A percentile compares a stretch with the other conserved stretches of the same genome.
Evolutionary conservation across 2,113 vertebrate genomes (phyloP).

Genomic region (Charadrius vociferus): DNA sequence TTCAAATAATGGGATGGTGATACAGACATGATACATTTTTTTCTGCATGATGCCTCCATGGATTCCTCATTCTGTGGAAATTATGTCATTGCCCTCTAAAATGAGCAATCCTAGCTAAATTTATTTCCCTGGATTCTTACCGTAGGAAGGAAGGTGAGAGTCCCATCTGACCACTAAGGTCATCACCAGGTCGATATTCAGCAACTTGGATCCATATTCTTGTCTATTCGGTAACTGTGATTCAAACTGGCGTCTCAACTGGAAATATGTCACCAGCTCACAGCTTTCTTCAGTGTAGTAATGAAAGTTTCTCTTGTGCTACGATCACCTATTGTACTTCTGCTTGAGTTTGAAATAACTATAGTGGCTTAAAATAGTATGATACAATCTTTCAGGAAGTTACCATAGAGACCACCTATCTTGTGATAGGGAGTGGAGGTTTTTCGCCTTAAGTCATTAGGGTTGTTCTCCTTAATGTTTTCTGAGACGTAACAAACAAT

Average conservation of each 20-base stretch:
- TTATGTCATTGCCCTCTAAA: background rate
- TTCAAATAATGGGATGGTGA: background rate
- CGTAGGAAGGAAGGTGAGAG: background rate
- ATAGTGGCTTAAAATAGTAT: background rate
- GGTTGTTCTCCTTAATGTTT: background rate
- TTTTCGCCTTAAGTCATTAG: background rate
- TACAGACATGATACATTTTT: background rate
- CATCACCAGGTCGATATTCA: background rate
- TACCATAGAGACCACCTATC: background rate
- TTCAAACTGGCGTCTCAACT: background rate
- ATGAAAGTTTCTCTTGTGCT: background rate
- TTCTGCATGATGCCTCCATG: background rate
- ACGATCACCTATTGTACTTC: background rate
- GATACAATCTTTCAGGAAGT: background rate
- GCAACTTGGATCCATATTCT: background rate
- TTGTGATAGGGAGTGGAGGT: background rate
- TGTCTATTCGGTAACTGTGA: background rate
- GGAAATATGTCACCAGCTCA: background rate
- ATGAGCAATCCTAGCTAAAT: background rate
- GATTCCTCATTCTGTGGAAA: background rate
- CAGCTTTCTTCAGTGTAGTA: background rate
- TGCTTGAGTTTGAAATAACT: background rate
- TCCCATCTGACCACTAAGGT: background rate
- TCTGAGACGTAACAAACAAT: background rate
- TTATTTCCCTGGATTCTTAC: background rate